These are phyloP conservation scores for Trichonephila inaurata DNA, from an alignment of 1,140 invertebrate genomes.

Conservation along the genomic window DNA sequence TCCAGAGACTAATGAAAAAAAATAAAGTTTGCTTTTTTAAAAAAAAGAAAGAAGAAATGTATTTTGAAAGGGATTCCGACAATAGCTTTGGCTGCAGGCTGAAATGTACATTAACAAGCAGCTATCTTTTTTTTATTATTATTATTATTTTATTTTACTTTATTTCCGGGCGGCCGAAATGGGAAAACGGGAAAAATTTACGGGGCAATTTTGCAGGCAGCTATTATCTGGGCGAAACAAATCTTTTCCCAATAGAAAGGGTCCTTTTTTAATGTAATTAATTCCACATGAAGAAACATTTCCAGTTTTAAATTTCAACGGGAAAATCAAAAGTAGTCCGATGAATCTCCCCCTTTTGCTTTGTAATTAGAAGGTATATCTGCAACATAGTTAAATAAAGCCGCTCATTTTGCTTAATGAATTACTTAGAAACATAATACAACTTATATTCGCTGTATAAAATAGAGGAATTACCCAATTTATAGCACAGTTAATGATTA, in stretches of 20 bases:
- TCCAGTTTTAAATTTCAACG: not conserved
- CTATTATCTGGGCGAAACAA: conserved; percentile 39
- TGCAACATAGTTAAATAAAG: no score
- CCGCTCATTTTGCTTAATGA: no score
- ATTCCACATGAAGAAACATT: not conserved
- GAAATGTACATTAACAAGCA: conserved; percentile 13
- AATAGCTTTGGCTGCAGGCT: not conserved
- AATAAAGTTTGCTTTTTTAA: not conserved
- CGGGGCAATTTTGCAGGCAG: conserved; percentile 44
- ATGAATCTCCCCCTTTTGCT: no score
- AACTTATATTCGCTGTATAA: no score
- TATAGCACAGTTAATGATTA: no score
- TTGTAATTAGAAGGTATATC: no score
- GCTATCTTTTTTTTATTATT: not conserved
- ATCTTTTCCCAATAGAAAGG: conserved; percentile 5
- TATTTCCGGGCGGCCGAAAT: not conserved
- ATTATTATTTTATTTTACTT: not conserved
- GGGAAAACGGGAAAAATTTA: conserved; percentile 19
- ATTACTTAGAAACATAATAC: no score
- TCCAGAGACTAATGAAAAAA: conserved; percentile 23
- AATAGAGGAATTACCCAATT: no score
- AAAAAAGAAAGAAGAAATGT: not conserved
- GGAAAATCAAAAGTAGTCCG: not conserved
- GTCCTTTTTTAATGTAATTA: conserved; percentile 35
- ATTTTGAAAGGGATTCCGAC: conserved; percentile 18